phyloP scores from a whole-genome alignment of 2,797 vertebrate genomes.

The Heterohyrax brucei region DNA sequence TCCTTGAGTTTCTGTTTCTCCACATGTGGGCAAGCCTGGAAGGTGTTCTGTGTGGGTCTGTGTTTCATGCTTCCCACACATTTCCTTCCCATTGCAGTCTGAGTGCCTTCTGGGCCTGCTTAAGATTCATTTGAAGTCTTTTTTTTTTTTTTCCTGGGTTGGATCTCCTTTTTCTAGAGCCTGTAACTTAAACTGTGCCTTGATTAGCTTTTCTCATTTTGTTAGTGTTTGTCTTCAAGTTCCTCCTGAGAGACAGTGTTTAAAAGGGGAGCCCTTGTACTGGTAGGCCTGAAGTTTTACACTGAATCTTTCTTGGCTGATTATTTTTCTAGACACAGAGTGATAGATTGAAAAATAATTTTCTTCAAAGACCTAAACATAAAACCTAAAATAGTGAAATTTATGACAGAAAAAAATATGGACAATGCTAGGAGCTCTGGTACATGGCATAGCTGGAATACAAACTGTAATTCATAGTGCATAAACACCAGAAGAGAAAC shows the following conservation, averaged over 20 bases:
- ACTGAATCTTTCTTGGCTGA: not conserved
- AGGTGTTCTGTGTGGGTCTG: too few relatives aligned
- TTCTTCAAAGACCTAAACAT: not conserved
- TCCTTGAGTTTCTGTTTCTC: not conserved
- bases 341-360: slow-evolving; percentile 25
- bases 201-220: slow-evolving; percentile 14
- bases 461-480: too few relatives aligned
- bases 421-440: too few relatives aligned
- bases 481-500: too few relatives aligned
- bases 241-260: not conserved
- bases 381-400: too few relatives aligned
- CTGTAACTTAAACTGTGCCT: not conserved
- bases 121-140: slow-evolving; percentile 12
- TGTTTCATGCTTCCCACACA: too few relatives aligned
- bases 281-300: not conserved
- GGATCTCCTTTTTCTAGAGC: not conserved
- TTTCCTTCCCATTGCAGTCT: not conserved
- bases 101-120: not conserved
- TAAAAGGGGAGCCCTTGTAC: not conserved
- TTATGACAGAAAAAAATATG: too few relatives aligned
- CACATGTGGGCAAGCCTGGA: not conserved
- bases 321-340: not conserved
- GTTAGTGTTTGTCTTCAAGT: not conserved
- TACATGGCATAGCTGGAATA: too few relatives aligned
- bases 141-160: not conserved